Evolutionary conservation across 2,113 vertebrate genomes (phyloP).

Genomic region (Alligator sinensis): DNA sequence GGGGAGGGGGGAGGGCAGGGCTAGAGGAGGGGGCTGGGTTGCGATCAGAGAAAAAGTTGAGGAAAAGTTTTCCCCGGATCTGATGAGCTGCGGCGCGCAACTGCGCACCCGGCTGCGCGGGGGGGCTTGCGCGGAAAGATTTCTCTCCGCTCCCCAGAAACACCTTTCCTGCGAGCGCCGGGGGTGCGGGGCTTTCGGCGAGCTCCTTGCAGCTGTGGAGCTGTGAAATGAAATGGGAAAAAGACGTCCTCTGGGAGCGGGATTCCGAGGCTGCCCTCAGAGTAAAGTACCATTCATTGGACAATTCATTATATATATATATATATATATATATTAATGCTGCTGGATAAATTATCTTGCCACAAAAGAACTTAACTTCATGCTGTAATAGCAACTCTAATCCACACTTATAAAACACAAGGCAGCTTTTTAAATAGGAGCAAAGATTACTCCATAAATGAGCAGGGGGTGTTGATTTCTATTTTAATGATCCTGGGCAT

Average conservation of each 20-base stretch:
- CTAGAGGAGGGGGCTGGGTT: not conserved
- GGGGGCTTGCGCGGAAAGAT: not conserved
- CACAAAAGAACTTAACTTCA: constrained; percentile 18
- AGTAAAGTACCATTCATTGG: not conserved
- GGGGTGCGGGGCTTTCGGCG: too few species aligned
- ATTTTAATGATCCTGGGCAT: not conserved
- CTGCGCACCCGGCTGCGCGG: not conserved
- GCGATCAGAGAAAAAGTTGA: constrained; percentile 50
- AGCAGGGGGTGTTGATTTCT: not conserved
- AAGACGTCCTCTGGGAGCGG: not conserved
- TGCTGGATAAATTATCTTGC: constrained; percentile 19
- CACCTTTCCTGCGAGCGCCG: not conserved
- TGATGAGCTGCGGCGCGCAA: not conserved
- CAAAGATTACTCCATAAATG: not conserved
- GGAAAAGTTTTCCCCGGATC: not conserved
- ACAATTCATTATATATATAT: too few species aligned
- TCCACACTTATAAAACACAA: not conserved
- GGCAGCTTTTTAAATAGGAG: not conserved
- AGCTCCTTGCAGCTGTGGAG: not conserved
- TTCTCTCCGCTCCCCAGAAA: not conserved
- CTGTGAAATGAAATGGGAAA: not conserved
- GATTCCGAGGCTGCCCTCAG: not conserved
- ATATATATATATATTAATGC: not conserved
- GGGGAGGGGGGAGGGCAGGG: not conserved
- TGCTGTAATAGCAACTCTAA: constrained; percentile 37